Base-by-base conservation (phyloP, 1,140 invertebrate genomes). In the Saccostrea glomerata region DNA sequence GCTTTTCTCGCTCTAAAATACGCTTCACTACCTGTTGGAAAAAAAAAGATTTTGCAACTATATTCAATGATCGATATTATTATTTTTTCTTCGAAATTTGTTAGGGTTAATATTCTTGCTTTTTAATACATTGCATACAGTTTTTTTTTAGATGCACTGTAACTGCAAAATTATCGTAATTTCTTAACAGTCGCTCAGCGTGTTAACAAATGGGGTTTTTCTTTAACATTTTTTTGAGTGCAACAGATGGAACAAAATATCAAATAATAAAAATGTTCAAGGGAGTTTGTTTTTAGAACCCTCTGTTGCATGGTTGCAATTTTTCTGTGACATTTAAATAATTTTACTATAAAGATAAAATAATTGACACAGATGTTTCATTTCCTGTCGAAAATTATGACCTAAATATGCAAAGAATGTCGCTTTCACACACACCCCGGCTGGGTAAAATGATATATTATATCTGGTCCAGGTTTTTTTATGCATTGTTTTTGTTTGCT, bases 1-100 rank as follows among this genome's bases (percentile, higher is more conserved):
- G 96, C 90, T 95, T 95, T 86, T 94, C 92, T 55, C 94, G 90
- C 82, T 95, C 94, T 90, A 96, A 89, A 84, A 96, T 91, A 12
- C 95, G 90, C 83, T 95, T 95, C 0, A 94, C 89, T 30, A 93
- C 85, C 93, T 94, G 23, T 17, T 17, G 17, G 17, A n/a, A 55
- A 47, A 77, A 47, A 17, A 54, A 82, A 82, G 11, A 82, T 47
- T 3, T 82, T 60, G 58, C 13, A 60, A 60, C 17, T 20, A 13
- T 60, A 12, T 0, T 60, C 56, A 17, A 58, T 13, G 15, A 58
- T 58, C 56, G 20, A 13, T 20, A 17, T 6, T 6, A 7, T 7
- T 56, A 56, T 60, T 60, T 47, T 47, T 47, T 47, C 0, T 47
- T 36, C 2, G 1, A 36, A 9, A 47, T 47, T 47, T 47, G 5